Conservation (phyloP, 2,888 invertebrate species). For the Rhimphoctona megacephalus region DNA sequence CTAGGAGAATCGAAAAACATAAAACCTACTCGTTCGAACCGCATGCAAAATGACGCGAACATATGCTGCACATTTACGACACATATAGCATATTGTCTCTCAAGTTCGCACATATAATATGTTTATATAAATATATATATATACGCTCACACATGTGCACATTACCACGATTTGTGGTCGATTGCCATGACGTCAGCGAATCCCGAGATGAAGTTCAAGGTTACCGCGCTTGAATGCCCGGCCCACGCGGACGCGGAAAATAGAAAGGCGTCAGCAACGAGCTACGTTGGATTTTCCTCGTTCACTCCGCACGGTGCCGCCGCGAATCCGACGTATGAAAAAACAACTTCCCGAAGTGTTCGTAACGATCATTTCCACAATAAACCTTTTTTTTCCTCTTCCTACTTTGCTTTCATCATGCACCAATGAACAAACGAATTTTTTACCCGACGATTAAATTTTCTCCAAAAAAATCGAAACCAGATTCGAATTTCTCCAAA, state of each 20-base stretch:
- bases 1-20: not conserved
- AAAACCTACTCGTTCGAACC: not conserved
- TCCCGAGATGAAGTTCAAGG: slow-evolving; percentile 84
- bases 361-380: slow-evolving; percentile 26
- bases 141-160: slow-evolving; percentile 54
- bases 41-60: not conserved
- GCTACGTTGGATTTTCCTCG: slow-evolving; percentile 61
- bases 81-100: not conserved
- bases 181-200: slow-evolving; percentile 83
- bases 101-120: slow-evolving; percentile 18
- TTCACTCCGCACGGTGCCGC: not conserved
- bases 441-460: not conserved
- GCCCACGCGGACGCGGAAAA: slow-evolving; percentile 80
- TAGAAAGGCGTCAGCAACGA: slow-evolving; percentile 73
- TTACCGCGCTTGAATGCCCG: slow-evolving; percentile 79
- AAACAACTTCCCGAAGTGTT: slow-evolving; percentile 9
- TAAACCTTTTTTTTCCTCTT: slow-evolving; percentile 1
- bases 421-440: not conserved
- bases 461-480: not conserved
- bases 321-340: not conserved
- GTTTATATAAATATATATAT: slow-evolving; percentile 32
- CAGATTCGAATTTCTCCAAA: not conserved
- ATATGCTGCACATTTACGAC: slow-evolving; percentile 11
- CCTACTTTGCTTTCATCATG: not conserved
- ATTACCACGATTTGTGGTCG: slow-evolving; percentile 79